phyloP scores from a whole-genome alignment of 2,888 invertebrate genomes.

The Drepanosiphum platanoidis region DNA sequence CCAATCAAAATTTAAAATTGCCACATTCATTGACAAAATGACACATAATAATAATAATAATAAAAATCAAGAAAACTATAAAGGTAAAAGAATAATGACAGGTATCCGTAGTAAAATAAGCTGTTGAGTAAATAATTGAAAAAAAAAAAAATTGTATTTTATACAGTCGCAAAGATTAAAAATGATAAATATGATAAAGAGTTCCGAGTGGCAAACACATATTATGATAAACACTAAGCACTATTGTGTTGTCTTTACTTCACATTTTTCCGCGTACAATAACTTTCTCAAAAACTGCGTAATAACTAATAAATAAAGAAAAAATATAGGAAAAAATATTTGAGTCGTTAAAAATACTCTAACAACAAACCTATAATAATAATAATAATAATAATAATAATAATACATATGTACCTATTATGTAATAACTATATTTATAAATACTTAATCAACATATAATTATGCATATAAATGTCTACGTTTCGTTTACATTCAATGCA shows the following conservation, averaged over 20 bases:
- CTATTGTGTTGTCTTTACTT: neutral
- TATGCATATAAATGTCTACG: neutral
- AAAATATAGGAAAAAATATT: neutral
- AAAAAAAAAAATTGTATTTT: neutral
- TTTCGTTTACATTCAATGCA: neutral
- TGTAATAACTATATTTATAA: neutral
- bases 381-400: no score
- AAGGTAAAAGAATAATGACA: neutral
- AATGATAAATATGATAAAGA: neutral
- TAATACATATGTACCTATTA: neutral
- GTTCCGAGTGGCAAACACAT: neutral
- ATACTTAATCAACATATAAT: neutral
- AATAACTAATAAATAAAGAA: neutral
- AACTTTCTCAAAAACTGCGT: neutral
- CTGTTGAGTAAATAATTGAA: neutral
- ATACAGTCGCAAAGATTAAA: neutral
- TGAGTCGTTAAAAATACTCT: neutral
- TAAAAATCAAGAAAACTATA: neutral
- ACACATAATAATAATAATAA: neutral
- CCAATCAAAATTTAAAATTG: neutral
- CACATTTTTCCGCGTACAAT: neutral
- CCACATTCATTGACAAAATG: slow-evolving; percentile 1
- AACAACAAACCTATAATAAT: neutral
- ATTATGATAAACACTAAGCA: neutral
- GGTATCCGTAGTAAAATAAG: neutral